Evolutionary conservation across 35 echinoderm and acorn worm genomes (phyloP), one percentile per base, ranked within the genome.

Genomic region (Acanthaster planci): DNA sequence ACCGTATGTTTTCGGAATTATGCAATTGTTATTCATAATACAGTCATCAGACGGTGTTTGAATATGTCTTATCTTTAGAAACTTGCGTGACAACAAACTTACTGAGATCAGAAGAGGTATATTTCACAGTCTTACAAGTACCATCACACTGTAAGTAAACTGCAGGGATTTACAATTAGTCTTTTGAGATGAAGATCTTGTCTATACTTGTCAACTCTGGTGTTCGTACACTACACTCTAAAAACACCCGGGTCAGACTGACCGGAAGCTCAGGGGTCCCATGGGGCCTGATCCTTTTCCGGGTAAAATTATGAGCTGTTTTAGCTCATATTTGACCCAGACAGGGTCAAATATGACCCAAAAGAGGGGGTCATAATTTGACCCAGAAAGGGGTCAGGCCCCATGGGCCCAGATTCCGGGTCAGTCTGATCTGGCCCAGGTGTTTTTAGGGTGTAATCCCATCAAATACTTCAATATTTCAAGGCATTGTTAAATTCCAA

Each of bases 111-210:
- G 21, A 67, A 38, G 52, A 30, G 89, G 77, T 8, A 64, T 80
- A 42, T 91, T 91, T 60, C 34, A 39, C 26, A 91, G 85, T 85
- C 56, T 91, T 1, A 77, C 32, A 6, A 67, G 53, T n/a, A 37
- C 85, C 15, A n/a, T 36, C 7, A 57, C 55, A 4, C 54, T 91
- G 89, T 91, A 72, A 91, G 89, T 91, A 51, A 21, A 50, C n/a
- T n/a, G n/a, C n/a, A n/a, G n/a, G n/a, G n/a, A n/a, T n/a, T n/a
- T n/a, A n/a, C n/a, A n/a, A n/a, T n/a, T n/a, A n/a, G n/a, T n/a
- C n/a, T n/a, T n/a, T n/a, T n/a, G n/a, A n/a, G n/a, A n/a, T n/a
- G n/a, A n/a, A n/a, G n/a, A n/a, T n/a, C n/a, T n/a, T n/a, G n/a
- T n/a, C n/a, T n/a, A n/a, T n/a, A n/a, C n/a, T n/a, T n/a, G n/a